These are phyloP conservation scores for Steinernema carpocapsae DNA, from an alignment of 2,888 invertebrate species.

Conservation along the genomic window DNA sequence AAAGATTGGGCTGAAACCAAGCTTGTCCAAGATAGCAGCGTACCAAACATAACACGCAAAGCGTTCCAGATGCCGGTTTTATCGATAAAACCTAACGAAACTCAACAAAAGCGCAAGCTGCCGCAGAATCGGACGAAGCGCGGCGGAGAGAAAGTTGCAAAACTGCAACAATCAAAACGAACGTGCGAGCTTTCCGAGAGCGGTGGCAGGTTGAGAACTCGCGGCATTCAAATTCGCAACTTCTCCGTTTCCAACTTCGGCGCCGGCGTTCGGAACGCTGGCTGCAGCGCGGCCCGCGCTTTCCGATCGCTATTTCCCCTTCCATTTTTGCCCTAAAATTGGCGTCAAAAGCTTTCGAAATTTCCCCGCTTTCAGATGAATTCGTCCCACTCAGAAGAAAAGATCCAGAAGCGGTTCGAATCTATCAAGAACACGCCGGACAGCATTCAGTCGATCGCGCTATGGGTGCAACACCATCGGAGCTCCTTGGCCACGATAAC, in stretches of 20 bases:
- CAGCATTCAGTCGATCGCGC: slow-evolving; percentile 25
- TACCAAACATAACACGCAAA: too few relatives aligned
- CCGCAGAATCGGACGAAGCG: too few relatives aligned
- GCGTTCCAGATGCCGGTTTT: too few relatives aligned
- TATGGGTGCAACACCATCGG: slow-evolving; percentile 56
- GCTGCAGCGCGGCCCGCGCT: neutral
- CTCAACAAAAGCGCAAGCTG: too few relatives aligned
- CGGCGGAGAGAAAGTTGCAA: neutral
- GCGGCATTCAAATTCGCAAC: neutral
- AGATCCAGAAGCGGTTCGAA: slow-evolving; percentile 13
- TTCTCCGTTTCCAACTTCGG: slow-evolving; percentile 12
- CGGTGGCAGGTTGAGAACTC: slow-evolving; percentile 26
- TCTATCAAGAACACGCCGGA: slow-evolving; percentile 20
- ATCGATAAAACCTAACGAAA: too few relatives aligned
- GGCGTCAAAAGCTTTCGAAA: neutral
- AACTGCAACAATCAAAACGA: neutral
- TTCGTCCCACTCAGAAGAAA: neutral
- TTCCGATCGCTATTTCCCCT: neutral
- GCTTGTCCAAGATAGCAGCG: too few relatives aligned
- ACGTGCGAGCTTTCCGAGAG: neutral
- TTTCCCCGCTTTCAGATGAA: neutral
- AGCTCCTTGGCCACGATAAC: slow-evolving; percentile 58
- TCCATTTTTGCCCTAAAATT: neutral
- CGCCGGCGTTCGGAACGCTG: neutral
- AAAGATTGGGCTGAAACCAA: too few relatives aligned